Evolutionary conservation across 2,888 invertebrate species (phyloP), one percentile per base, ranked within the genome.

Genomic region (Meta bourneti): DNA sequence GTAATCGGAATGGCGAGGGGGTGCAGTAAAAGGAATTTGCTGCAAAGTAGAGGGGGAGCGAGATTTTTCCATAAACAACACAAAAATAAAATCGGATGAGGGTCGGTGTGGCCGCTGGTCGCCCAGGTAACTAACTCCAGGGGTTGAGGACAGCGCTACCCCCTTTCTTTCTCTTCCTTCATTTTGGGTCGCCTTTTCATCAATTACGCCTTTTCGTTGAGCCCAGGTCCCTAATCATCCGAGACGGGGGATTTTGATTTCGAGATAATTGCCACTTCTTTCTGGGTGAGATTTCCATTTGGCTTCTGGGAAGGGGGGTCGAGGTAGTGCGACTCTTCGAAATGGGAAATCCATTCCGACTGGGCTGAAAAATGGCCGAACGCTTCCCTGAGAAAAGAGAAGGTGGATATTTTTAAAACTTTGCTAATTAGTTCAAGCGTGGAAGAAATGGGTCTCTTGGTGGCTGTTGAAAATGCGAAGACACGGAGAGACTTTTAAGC

Each of bases 11-110:
- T n/a, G 61, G 61, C 49, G 54, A 70, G 77, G 34, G 61, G 75
- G 71, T 5, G 74, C 61, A 48, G 72, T 87, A 87, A 87, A 80
- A 87, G 87, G 87, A 87, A 87, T 87, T 80, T 87, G 79, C 80
- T 74, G 72, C 70, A 82, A 51, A 74, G 49, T 54, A 13, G 79
- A 79, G 74, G 51, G n/a, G 54, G 20, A 34, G 87, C 34, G 87
- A 87, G 87, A 72, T 72, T 80, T 61, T 61, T 87, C 52, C 80
- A 87, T 79, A 72, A 72, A 70, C 75, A 75, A 69, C 69, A 78
- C 11, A 16, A 70, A 70, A 86, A 86, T 70, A 61, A 86, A 86
- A 71, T n/a, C 51, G 48, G 69, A 78, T 8, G 82, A 13, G 70
- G 70, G 49, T 34, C 54, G 80, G 69, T 69, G 13, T 49, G 82